Evolutionary conservation across 2,113 vertebrate species (phyloP).

Genomic region (Arizona elegans): DNA sequence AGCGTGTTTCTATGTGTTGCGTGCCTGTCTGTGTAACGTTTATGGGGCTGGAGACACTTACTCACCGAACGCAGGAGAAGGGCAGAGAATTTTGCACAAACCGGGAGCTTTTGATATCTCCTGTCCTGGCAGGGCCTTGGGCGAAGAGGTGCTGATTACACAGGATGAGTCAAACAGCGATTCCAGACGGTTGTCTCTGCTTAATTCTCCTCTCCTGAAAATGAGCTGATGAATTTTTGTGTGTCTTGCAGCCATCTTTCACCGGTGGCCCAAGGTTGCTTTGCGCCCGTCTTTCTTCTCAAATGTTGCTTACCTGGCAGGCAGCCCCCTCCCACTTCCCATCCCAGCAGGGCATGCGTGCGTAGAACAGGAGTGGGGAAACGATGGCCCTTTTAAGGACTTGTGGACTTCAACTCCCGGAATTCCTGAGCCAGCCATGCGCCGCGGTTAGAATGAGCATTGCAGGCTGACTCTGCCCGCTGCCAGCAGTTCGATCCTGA

Average conservation of each 20-base stretch:
- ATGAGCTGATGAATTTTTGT: slow-evolving; percentile 14
- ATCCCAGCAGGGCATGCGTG: too few species aligned
- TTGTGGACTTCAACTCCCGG: not conserved
- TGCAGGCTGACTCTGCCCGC: too few species aligned
- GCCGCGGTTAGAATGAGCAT: too few species aligned
- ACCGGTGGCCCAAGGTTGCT: not conserved
- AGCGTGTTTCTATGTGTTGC: too few species aligned
- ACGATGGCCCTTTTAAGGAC: not conserved
- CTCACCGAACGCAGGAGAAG: not conserved
- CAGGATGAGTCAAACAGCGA: slow-evolving; percentile 55
- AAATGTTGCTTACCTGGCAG: not conserved
- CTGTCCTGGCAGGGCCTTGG: slow-evolving; percentile 50
- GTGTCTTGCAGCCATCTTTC: not conserved
- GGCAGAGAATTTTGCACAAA: not conserved
- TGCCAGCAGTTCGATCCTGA: too few species aligned
- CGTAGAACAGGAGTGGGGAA: not conserved
- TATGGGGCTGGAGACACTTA: slow-evolving; percentile 26
- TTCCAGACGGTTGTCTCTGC: slow-evolving; percentile 58
- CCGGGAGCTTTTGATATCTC: slow-evolving; percentile 33
- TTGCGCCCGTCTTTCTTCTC: not conserved
- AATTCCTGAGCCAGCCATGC: not conserved
- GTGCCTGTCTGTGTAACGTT: not conserved
- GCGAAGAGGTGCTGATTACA: slow-evolving; percentile 55
- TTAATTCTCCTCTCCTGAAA: slow-evolving; percentile 38
- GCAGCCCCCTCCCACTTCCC: too few species aligned